Conservation (phyloP, 2,888 invertebrate genomes). For the Entomobrya proxima region DNA sequence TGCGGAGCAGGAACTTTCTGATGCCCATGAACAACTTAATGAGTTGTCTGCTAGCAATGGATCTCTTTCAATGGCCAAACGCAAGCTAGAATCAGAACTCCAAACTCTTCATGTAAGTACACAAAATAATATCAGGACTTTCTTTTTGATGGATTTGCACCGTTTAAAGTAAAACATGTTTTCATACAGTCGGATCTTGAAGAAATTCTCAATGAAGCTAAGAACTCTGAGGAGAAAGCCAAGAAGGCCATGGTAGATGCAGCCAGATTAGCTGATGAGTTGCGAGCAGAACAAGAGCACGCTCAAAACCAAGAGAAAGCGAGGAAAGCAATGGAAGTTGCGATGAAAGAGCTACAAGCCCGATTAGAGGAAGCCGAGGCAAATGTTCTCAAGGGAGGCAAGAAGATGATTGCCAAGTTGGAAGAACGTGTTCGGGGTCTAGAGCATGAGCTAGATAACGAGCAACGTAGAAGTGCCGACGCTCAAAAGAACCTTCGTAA, state of each 20-base stretch:
- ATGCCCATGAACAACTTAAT: slow-evolving; percentile 98
- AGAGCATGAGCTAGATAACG: slow-evolving; percentile 97
- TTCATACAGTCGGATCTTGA: slow-evolving; percentile 80
- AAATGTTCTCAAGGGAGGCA: slow-evolving; percentile 84
- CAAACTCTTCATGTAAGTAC: slow-evolving; percentile 98
- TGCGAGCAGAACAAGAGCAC: slow-evolving; percentile 85
- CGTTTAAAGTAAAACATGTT: too few species aligned
- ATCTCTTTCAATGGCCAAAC: slow-evolving; percentile 96
- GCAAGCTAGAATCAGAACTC: slow-evolving; percentile 99
- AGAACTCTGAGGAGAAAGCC: slow-evolving; percentile 78
- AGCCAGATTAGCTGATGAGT: slow-evolving; percentile 87
- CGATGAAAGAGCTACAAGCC: slow-evolving; percentile 99
- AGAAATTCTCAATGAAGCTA: slow-evolving; percentile 69
- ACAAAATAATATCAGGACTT: too few species aligned
- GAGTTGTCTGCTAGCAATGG: slow-evolving; percentile 97
- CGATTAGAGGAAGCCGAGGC: slow-evolving; percentile 98
- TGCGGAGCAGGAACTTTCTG: slow-evolving; percentile 97
- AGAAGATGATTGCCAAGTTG: slow-evolving; percentile 99
- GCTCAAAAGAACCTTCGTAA: slow-evolving; percentile 99
- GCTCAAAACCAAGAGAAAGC: slow-evolving; percentile 99
- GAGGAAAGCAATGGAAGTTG: slow-evolving; percentile 97
- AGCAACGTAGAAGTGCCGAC: slow-evolving; percentile 98
- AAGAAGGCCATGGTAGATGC: slow-evolving; percentile 80
- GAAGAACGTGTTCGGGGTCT: slow-evolving; percentile 97
- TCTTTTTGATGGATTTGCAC: too few species aligned